Evolutionary conservation across 2,797 vertebrate genomes (phyloP).

Genomic region (Fratercula arctica): DNA sequence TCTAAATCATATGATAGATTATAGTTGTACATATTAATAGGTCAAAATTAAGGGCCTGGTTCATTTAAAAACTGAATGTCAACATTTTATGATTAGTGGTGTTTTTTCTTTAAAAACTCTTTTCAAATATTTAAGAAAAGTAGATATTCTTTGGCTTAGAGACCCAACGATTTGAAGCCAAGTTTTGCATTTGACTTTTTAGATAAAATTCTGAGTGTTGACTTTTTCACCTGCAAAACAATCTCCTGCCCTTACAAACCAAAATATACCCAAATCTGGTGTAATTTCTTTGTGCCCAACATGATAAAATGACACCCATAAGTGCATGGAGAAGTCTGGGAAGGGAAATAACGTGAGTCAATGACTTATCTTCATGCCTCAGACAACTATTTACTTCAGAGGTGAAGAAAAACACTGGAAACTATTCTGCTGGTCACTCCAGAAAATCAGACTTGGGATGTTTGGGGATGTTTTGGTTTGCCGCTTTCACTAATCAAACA

Average conservation of each 20-base stretch:
- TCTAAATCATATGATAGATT: neutral
- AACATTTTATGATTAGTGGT: neutral
- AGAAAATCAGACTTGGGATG: neutral
- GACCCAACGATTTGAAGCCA: neutral
- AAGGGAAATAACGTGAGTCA: neutral
- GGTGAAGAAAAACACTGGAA: neutral
- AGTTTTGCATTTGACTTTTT: neutral
- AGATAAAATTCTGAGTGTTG: neutral
- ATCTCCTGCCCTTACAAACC: neutral
- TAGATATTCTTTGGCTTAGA: neutral
- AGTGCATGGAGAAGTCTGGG: neutral
- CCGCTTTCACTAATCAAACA: neutral
- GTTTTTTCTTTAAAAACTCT: neutral
- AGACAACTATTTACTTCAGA: neutral
- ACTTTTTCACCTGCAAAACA: neutral
- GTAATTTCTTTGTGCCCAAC: neutral
- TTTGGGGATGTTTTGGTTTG: neutral
- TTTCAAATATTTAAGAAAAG: neutral
- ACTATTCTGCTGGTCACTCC: neutral
- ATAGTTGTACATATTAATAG: constrained; percentile 55
- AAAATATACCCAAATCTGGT: neutral
- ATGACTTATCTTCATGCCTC: neutral
- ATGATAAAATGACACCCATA: neutral
- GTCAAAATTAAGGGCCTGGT: constrained; percentile 66
- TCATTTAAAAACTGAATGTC: constrained; percentile 28